phyloP scores from a whole-genome alignment of 2,888 invertebrate genomes.

The Amiota communis region DNA sequence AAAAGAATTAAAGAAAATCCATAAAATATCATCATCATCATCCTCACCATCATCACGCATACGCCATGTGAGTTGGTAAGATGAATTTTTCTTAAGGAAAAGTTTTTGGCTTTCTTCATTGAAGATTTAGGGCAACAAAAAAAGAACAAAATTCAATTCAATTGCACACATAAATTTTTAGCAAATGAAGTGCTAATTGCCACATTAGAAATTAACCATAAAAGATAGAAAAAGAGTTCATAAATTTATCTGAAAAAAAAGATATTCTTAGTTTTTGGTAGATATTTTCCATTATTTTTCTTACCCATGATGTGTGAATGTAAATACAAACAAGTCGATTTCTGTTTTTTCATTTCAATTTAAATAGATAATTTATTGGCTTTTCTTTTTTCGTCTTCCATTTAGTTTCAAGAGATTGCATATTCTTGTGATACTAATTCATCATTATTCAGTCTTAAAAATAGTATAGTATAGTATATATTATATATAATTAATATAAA shows the following conservation, averaged over 20 bases:
- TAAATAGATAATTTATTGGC: conserved; percentile 19
- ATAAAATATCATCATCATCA: not conserved
- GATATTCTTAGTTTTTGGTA: not conserved
- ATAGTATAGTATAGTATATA: too few relatives aligned
- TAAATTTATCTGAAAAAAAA: too few relatives aligned
- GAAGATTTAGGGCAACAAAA: conserved; percentile 39
- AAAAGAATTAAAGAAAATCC: conserved; percentile 3
- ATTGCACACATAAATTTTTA: conserved; percentile 43
- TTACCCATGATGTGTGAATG: not conserved
- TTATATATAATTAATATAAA: too few relatives aligned
- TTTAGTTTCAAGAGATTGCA: conserved; percentile 7
- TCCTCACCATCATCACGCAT: not conserved
- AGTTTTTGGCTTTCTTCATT: conserved; percentile 31
- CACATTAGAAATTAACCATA: not conserved
- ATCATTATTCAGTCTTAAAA: conserved; percentile 44
- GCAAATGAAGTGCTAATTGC: conserved; percentile 34
- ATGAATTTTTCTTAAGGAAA: too few relatives aligned
- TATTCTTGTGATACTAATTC: not conserved
- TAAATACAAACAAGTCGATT: not conserved
- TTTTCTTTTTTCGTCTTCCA: not conserved
- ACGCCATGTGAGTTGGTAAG: not conserved
- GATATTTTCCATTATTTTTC: too few relatives aligned
- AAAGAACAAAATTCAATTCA: conserved; percentile 26
- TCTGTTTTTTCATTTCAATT: not conserved
- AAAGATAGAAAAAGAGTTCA: too few relatives aligned